Percentiles rank a stretch among this genome's conserved stretches.
phyloP scores from a whole-genome alignment of 2,113 vertebrate genomes.

The Odobenus rosmarus region DNA sequence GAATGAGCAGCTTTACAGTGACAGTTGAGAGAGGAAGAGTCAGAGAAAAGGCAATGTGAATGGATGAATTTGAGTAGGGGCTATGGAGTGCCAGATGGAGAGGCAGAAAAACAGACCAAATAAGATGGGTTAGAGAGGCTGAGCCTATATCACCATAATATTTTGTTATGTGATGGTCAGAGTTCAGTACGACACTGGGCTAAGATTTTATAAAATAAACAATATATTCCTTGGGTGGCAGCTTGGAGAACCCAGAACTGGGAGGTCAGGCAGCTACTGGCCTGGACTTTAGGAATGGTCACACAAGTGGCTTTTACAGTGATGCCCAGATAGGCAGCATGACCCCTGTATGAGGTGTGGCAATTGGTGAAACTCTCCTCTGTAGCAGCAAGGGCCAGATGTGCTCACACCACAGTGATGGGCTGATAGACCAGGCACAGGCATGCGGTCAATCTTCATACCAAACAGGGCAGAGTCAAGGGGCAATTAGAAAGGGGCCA shows the following conservation, averaged over 20 bases:
- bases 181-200: background rate
- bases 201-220: background rate
- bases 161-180: background rate
- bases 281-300: background rate
- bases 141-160: background rate
- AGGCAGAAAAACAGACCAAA: background rate
- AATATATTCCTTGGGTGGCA: background rate
- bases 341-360: background rate
- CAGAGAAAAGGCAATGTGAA: background rate
- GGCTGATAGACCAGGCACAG: background rate
- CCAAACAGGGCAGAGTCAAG: background rate
- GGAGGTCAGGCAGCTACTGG: background rate
- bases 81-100: background rate
- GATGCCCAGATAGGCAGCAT: background rate
- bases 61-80: background rate
- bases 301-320: background rate
- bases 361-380: background rate
- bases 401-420: background rate
- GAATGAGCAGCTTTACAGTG: background rate
- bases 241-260: background rate
- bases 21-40: background rate
- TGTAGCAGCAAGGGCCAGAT: background rate
- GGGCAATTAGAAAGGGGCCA: background rate
- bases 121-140: background rate
- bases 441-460: background rate